Base-by-base conservation (phyloP, 2,113 vertebrate genomes). In the Cynocephalus volans region DNA sequence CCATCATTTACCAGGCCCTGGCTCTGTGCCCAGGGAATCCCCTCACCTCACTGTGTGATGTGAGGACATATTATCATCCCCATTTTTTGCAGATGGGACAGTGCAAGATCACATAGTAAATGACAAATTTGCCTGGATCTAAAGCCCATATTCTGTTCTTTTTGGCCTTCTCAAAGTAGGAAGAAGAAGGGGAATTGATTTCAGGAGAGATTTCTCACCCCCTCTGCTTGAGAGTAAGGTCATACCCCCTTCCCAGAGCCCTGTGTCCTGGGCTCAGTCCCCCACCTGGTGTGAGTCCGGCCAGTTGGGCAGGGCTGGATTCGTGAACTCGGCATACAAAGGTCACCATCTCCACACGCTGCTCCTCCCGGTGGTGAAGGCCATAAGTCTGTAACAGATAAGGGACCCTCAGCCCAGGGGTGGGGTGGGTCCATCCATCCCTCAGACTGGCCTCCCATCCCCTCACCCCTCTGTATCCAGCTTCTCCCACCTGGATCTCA, bases 281-380 rank as follows among this genome's bases (percentile, higher is more conserved):
- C 99, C 98, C 98, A 99, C 99, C 99, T 21, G 99, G 98, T 98
- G 99, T 99, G 65, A 99, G 99, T 82, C 99, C 99, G 0, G 99
- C 99, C 0, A 98, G 96, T 67, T 99, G 99, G 6, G 99, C 99
- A 0, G 99, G 99, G 96, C 99, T 99, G 96, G 99, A 98, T 0
- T 99, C 98, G 1, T 99, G 99, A 94, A 99, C 99, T n/a, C 99
- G 99, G 97, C 99, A 99, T 95, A 99, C 99, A 72, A 99, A 99
- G 4, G 99, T 99, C 98, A 99, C 99, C 99, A 99, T 99, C 98
- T 99, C 99, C 97, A 99, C 99, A 0, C 99, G 98, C 98, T 99
- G 99, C 89, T 99, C 99, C 95, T 99, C 99, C 96, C 99, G 99
- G 97, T 99, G 99, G 98, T 99, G 99, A 92, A 99, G 99, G 58